A percentile compares a stretch with the other conserved stretches of the same genome.
Conservation (phyloP, 1,140 invertebrate genomes). For the Conopomorpha cramerella region DNA sequence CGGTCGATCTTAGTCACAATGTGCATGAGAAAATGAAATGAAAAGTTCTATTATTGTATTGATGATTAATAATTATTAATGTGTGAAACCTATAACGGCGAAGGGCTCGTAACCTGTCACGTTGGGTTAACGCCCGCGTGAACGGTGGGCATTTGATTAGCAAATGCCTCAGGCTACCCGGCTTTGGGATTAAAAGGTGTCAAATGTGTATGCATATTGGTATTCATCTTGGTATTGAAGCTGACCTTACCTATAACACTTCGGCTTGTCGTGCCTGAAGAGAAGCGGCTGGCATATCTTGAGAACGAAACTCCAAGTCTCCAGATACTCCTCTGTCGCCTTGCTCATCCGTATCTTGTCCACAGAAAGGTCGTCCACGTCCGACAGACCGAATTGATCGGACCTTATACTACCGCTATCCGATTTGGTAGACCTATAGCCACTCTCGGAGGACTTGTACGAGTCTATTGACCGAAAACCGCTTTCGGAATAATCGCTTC, state of each 20-base stretch:
- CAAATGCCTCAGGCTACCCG: no score
- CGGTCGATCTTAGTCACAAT: no score
- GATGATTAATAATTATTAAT: no score
- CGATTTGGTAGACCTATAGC: constrained; percentile 19
- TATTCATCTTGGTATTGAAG: no score
- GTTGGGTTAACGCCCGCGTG: no score
- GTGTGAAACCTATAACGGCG: no score
- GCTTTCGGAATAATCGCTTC: constrained; percentile 20
- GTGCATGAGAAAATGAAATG: no score
- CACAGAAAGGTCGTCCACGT: constrained; percentile 29
- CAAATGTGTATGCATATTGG: no score
- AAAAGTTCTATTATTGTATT: no score
- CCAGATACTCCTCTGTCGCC: constrained; percentile 30
- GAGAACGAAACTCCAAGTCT: constrained; percentile 45
- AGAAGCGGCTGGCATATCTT: constrained; percentile 48
- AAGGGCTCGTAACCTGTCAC: no score
- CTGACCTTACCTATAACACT: constrained; percentile 45
- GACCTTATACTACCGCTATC: constrained; percentile 7
- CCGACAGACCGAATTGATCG: constrained; percentile 21
- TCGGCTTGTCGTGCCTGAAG: constrained; percentile 44
- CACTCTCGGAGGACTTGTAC: constrained; percentile 25
- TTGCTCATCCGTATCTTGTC: constrained; percentile 19
- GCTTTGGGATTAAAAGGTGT: no score
- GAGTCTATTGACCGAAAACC: constrained; percentile 1
- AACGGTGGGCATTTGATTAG: no score